Conservation (phyloP, 2,888 invertebrate species). For the Ennomos quercinarius region DNA sequence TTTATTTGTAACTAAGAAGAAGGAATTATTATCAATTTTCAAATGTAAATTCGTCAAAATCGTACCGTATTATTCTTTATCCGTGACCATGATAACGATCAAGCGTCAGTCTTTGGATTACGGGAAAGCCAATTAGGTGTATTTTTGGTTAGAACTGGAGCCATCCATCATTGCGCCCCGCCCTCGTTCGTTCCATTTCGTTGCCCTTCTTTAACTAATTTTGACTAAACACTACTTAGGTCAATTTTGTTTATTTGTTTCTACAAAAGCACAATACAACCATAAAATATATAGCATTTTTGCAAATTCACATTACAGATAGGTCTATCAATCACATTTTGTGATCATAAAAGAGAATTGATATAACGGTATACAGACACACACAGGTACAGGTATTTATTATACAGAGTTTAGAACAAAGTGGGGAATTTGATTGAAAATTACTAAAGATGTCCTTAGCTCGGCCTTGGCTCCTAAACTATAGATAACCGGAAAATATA, state of each 20-base stretch:
- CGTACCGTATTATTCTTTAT: conserved; percentile 33
- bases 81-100: conserved; percentile 59
- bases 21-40: conserved; percentile 31
- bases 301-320: no score
- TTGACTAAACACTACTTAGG: conserved; percentile 33
- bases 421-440: no score
- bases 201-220: conserved; percentile 50
- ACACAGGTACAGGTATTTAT: no score
- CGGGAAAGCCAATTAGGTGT: conserved; percentile 78
- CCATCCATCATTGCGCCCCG: conserved; percentile 77
- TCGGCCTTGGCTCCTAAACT: no score
- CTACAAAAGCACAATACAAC: background rate
- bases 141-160: conserved; percentile 72
- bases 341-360: no score
- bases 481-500: no score
- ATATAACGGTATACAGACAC: no score
- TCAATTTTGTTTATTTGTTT: conserved; percentile 9
- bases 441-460: no score
- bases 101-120: conserved; percentile 53
- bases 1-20: conserved; percentile 40
- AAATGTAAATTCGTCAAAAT: conserved; percentile 36
- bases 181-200: conserved; percentile 64
- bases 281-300: no score
- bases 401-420: no score
- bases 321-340: no score